Conservation (phyloP, 2,888 invertebrate genomes). For the Nomada fucata region DNA sequence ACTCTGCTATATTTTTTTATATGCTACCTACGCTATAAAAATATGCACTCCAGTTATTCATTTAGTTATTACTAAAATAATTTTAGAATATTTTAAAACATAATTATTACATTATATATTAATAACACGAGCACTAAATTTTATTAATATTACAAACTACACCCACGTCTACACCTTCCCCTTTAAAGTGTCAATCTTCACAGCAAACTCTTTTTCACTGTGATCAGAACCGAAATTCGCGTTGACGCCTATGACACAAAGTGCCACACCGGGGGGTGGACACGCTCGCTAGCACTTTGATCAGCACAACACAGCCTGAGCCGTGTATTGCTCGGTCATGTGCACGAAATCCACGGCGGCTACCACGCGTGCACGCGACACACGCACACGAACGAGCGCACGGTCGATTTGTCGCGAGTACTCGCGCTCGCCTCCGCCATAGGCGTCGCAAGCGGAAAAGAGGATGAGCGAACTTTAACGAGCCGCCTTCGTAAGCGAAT, state of each 20-base stretch:
- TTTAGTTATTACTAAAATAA: not conserved
- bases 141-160: not conserved
- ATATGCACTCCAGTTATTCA: not conserved
- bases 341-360: conserved; percentile 43
- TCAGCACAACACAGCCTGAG: conserved; percentile 45
- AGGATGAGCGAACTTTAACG: conserved; percentile 64
- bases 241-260: conserved; percentile 23
- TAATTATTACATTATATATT: not conserved
- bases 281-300: conserved; percentile 54
- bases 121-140: not conserved
- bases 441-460: conserved; percentile 42
- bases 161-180: not conserved
- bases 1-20: no score
- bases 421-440: conserved; percentile 5
- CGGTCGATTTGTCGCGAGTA: conserved; percentile 38
- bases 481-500: conserved; percentile 69
- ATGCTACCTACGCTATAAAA: no score
- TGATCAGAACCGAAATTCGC: conserved; percentile 1
- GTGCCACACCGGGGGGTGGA: not conserved
- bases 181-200: not conserved
- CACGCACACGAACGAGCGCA: not conserved
- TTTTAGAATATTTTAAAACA: not conserved
- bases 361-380: conserved; percentile 18
- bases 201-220: no score
- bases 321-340: conserved; percentile 55